Conservation (phyloP, 2,888 invertebrate species). For the Lampropteryx suffumata region DNA sequence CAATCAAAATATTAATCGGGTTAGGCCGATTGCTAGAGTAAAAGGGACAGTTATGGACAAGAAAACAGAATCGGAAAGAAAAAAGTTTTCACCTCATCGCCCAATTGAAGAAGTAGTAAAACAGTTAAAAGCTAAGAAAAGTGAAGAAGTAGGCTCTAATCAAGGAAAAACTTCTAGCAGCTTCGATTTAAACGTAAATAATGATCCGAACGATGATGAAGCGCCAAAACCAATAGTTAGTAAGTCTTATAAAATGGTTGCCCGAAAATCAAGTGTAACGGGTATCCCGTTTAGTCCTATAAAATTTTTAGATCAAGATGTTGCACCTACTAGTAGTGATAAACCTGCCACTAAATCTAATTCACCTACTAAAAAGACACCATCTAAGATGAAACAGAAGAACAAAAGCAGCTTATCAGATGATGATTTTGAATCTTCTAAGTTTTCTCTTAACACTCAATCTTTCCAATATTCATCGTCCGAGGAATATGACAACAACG, state of each 20-base stretch:
- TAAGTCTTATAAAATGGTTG: conserved; percentile 80
- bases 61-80: conserved; percentile 69
- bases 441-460: conserved; percentile 68
- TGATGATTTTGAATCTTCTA: conserved; percentile 71
- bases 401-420: conserved; percentile 64
- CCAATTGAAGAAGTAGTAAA: conserved; percentile 78
- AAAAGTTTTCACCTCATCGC: conserved; percentile 74
- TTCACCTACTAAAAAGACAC: conserved; percentile 48
- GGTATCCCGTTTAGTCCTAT: conserved; percentile 78
- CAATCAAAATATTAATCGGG: conserved; percentile 70
- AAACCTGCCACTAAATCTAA: conserved; percentile 39
- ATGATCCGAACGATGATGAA: conserved; percentile 54
- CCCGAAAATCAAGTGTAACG: conserved; percentile 75
- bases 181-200: conserved; percentile 39
- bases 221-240: conserved; percentile 72
- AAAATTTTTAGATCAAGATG: conserved; percentile 67
- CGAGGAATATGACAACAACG: conserved; percentile 69
- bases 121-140: conserved; percentile 70
- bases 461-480: conserved; percentile 66
- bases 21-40: conserved; percentile 76
- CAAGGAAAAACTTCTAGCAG: conserved; percentile 42
- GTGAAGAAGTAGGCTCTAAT: conserved; percentile 57
- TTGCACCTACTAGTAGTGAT: conserved; percentile 46
- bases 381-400: conserved; percentile 56
- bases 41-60: conserved; percentile 78